A percentile compares a stretch with the other conserved stretches of the same genome.
These are phyloP conservation scores for Rousettus madagascariensis DNA, from an alignment of 2,797 vertebrate genomes.

Conservation along the genomic window DNA sequence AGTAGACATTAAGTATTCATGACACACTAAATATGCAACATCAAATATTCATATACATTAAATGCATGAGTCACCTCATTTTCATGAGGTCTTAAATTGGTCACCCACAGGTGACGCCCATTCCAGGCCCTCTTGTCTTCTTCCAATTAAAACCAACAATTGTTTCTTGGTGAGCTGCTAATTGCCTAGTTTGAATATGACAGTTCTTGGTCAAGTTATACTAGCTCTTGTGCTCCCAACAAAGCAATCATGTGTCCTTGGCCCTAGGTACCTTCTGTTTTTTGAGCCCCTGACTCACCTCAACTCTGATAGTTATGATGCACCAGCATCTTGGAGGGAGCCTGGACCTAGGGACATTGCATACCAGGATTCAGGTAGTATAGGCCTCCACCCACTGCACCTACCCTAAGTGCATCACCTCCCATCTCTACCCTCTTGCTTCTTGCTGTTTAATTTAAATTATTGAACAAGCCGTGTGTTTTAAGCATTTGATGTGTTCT, in stretches of 20 bases:
- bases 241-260: not conserved
- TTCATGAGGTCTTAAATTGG: not conserved
- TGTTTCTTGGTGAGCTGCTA: not conserved
- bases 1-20: not conserved
- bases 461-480: not conserved
- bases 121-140: not conserved
- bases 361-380: too few relatives aligned
- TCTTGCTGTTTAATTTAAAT: not conserved
- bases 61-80: not conserved
- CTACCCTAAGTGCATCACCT: too few relatives aligned
- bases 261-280: not conserved
- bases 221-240: not conserved
- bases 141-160: not conserved
- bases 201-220: not conserved
- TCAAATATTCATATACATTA: not conserved
- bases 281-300: not conserved
- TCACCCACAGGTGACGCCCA: not conserved
- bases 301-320: not conserved
- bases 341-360: fast-evolving
- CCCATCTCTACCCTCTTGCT: not conserved
- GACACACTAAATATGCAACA: not conserved
- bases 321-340: too few relatives aligned
- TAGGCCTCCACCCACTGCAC: too few relatives aligned
- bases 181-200: fast-evolving
- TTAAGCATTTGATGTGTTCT: not conserved